These are phyloP conservation scores for Monochamus alternatus DNA, from an alignment of 2,888 invertebrate species.

Conservation along the genomic window DNA sequence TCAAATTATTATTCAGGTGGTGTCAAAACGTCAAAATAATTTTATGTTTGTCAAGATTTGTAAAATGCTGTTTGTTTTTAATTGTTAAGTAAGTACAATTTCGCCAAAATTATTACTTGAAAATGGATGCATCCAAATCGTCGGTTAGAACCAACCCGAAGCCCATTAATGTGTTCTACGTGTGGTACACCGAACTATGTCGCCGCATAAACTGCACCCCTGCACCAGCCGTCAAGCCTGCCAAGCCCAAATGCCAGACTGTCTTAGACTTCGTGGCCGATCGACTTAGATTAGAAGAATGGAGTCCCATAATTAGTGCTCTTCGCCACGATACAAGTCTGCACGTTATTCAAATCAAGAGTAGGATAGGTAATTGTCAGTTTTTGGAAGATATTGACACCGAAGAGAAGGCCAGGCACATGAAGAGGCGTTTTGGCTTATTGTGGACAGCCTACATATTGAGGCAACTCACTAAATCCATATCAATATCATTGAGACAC, in stretches of 20 bases:
- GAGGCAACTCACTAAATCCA: slow-evolving; percentile 78
- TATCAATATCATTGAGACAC: slow-evolving; percentile 77
- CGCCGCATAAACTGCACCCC: slow-evolving; percentile 66
- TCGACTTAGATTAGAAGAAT: slow-evolving; percentile 83
- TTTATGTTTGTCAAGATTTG: slow-evolving; percentile 45
- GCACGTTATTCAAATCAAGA: slow-evolving; percentile 79
- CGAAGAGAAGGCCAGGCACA: slow-evolving; percentile 77
- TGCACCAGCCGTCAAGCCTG: slow-evolving; percentile 64
- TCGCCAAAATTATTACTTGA: slow-evolving; percentile 45
- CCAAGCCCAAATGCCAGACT: slow-evolving; percentile 66
- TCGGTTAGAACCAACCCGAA: slow-evolving; percentile 57
- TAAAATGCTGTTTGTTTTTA: slow-evolving; percentile 43
- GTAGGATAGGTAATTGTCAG: slow-evolving; percentile 69
- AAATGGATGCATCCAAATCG: slow-evolving; percentile 57
- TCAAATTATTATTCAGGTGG: slow-evolving; percentile 41
- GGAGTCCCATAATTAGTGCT: slow-evolving; percentile 83
- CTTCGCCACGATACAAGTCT: slow-evolving; percentile 81
- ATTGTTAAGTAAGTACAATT: slow-evolving; percentile 39
- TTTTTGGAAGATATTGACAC: slow-evolving; percentile 72
- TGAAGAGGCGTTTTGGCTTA: slow-evolving; percentile 68
- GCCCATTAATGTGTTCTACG: slow-evolving; percentile 68
- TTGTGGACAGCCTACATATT: slow-evolving; percentile 82
- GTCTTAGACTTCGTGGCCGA: slow-evolving; percentile 81
- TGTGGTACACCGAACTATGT: slow-evolving; percentile 69
- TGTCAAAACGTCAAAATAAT: slow-evolving; percentile 45